Base-by-base conservation (phyloP, 2,113 vertebrate genomes). In the Anthoscopus minutus region DNA sequence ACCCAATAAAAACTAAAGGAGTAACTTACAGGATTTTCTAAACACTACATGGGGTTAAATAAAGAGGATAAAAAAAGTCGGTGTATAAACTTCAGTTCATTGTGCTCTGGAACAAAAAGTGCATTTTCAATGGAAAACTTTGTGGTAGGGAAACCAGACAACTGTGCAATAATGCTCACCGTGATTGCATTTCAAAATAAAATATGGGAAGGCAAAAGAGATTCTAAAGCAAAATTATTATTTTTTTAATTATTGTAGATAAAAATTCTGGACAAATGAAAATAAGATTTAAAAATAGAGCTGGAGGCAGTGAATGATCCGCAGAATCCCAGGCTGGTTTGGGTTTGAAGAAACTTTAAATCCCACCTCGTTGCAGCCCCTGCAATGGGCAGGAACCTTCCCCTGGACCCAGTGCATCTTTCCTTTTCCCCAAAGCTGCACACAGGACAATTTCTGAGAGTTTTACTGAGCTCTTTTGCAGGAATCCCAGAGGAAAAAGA, bases 361-460 rank as follows among this genome's bases (percentile, higher is more conserved):
- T 62, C 40, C n/a, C 65, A n/a, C 19, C n/a, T 47, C 7, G 7
- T 7, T 14, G 7, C 64, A 45, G 54, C 17, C 45, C 58, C 50
- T 67, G 71, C 60, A 60, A 7, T 1, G 44, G 71, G 31, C 53
- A 86, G 62, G 53, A 50, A 4, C 45, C 62, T 33, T 53, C 23
- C 38, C 22, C n/a, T 9, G 56, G 38, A 0, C 12, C 72, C 2
- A 3, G 9, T 14, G 58, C 44, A 8, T 12, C 23, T 35, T 37
- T 10, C 31, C 1, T 27, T 71, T 38, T 8, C 60, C 44, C 56
- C 51, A 67, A 3, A 69, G 28, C 54, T 28, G 58, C 37, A 18
- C 1, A 1, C 0, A 31, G 25, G 12, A 23, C 2, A 4, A 24
- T 14, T 69, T 45, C 33, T 16, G 30, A 38, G 57, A 54, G 18